phyloP scores from a whole-genome alignment of 2,113 vertebrate species.

The Manacus vitellinus region DNA sequence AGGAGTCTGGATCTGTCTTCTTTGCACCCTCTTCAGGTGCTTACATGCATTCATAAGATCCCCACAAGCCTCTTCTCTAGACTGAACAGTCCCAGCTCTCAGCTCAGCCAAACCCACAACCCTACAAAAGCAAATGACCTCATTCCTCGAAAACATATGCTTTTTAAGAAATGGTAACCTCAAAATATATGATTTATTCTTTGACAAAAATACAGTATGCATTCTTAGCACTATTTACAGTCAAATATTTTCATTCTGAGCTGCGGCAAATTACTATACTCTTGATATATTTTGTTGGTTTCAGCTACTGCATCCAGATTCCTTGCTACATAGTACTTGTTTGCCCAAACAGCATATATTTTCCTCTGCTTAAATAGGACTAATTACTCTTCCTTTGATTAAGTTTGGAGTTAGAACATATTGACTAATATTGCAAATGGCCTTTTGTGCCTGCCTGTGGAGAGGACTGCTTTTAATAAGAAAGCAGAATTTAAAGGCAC shows the following conservation, averaged over 20 bases:
- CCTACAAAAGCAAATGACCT: background rate
- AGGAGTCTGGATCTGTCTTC: background rate
- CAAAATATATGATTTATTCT: slow-evolving; percentile 23
- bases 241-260: slow-evolving; percentile 38
- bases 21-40: background rate
- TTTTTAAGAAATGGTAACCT: background rate
- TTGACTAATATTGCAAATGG: background rate
- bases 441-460: background rate
- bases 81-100: background rate
- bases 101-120: background rate
- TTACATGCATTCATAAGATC: background rate
- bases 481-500: background rate
- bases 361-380: background rate
- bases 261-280: background rate
- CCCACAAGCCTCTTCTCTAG: background rate
- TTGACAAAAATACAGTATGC: background rate
- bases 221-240: slow-evolving; percentile 30
- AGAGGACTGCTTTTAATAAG: background rate
- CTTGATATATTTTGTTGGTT: background rate
- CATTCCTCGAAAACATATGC: background rate
- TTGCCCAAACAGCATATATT: background rate
- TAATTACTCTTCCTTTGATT: background rate
- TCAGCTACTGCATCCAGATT: background rate
- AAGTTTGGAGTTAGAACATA: background rate
- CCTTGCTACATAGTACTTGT: background rate